phyloP scores from a whole-genome alignment of 53 echinoderm and acorn worm genomes.

The Hippasteria phrygiana region DNA sequence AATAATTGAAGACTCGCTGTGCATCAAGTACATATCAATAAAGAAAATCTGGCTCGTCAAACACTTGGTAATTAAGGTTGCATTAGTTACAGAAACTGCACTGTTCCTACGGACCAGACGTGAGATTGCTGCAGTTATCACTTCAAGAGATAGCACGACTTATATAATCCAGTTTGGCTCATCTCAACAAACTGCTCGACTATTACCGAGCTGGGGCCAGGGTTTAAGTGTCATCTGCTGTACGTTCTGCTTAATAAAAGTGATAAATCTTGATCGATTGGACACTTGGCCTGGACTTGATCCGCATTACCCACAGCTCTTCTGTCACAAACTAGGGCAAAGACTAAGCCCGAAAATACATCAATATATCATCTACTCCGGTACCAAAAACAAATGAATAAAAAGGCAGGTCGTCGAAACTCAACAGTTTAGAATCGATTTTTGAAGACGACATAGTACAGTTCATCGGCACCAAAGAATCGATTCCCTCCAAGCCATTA shows the following conservation, averaged over 20 bases:
- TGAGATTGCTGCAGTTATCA: background rate
- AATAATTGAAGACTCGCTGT: background rate
- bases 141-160: background rate
- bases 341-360: too few species aligned
- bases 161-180: background rate
- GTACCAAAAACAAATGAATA: too few species aligned
- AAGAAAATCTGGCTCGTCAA: too few species aligned
- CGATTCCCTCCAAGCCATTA: background rate
- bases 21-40: constrained; percentile 6
- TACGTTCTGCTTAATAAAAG: background rate
- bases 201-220: background rate
- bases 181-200: background rate
- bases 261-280: background rate
- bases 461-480: too few species aligned
- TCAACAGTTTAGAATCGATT: background rate
- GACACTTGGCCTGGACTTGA: background rate
- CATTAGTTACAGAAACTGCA: background rate
- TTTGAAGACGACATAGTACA: background rate
- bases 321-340: background rate
- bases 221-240: background rate
- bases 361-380: too few species aligned
- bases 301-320: background rate
- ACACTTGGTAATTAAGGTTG: background rate
- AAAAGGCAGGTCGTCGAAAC: too few species aligned
- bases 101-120: background rate